phyloP scores from a whole-genome alignment of 1,140 invertebrate species.

The Anagrus nilaparvatae region DNA sequence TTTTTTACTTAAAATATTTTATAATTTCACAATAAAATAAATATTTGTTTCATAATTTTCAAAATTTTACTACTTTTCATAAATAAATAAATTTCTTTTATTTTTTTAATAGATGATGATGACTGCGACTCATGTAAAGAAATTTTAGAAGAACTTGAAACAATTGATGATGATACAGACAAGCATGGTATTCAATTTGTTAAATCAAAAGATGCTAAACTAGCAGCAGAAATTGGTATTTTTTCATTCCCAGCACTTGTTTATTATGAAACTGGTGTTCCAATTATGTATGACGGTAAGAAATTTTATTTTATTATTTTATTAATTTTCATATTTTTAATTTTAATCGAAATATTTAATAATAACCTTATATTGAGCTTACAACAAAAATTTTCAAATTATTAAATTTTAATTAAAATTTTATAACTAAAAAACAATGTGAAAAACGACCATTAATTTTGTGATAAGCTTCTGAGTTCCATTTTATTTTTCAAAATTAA shows the following conservation, averaged over 20 bases:
- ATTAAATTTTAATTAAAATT: no score
- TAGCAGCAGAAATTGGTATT: slow-evolving; percentile 83
- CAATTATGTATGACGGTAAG: slow-evolving; percentile 91
- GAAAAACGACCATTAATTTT: no score
- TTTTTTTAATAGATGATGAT: slow-evolving; percentile 59
- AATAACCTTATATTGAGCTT: no score
- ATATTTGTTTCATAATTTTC: neutral
- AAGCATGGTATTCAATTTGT: slow-evolving; percentile 89
- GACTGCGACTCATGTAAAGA: slow-evolving; percentile 71
- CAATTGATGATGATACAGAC: slow-evolving; percentile 89
- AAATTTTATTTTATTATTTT: no score
- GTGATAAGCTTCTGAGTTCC: no score
- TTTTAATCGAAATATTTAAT: no score
- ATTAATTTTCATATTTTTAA: no score
- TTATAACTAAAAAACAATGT: no score
- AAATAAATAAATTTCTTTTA: slow-evolving; percentile 9
- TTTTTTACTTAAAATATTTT: slow-evolving; percentile 2
- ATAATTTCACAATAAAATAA: slow-evolving; percentile 3
- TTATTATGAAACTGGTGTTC: slow-evolving; percentile 86
- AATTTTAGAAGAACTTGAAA: slow-evolving; percentile 81
- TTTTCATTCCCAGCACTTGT: slow-evolving; percentile 83
- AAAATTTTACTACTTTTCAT: neutral
- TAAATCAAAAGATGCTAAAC: slow-evolving; percentile 80
- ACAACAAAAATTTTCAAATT: no score
- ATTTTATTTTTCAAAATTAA: no score